Conservation (phyloP, 2,113 vertebrate species). For the Anguilla japonica region DNA sequence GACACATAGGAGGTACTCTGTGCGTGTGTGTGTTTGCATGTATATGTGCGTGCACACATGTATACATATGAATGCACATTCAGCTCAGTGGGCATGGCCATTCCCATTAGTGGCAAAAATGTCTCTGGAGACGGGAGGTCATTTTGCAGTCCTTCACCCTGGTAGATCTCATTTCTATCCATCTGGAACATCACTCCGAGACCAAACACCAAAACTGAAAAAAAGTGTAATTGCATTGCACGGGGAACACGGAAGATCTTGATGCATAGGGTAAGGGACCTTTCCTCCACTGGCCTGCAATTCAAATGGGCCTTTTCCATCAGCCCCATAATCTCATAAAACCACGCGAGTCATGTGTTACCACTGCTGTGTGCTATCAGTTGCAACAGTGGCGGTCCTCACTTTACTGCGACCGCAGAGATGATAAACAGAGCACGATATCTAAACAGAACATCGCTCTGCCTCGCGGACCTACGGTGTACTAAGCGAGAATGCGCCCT, state of each 20-base stretch:
- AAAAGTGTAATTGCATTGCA: background rate
- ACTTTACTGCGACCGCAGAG: background rate
- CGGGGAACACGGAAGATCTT: background rate
- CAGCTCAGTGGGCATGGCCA: constrained; percentile 9
- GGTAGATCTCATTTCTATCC: constrained; percentile 52
- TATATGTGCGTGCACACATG: background rate
- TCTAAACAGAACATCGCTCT: constrained; percentile 45
- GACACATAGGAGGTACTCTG: constrained; percentile 17
- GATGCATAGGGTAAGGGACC: background rate
- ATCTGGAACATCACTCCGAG: constrained; percentile 32
- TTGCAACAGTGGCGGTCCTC: background rate
- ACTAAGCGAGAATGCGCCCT: constrained; percentile 42
- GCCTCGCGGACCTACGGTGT: constrained; percentile 35
- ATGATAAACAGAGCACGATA: constrained; percentile 49
- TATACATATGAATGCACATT: constrained; percentile 29
- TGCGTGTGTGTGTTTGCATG: constrained; percentile 36
- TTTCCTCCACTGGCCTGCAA: background rate
- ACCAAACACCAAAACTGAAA: background rate
- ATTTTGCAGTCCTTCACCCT: constrained; percentile 49
- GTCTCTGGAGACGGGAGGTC: constrained; percentile 48
- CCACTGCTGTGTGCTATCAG: background rate
- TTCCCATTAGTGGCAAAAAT: constrained; percentile 55
- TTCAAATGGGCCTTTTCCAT: constrained; percentile 9
- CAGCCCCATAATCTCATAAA: constrained; percentile 12
- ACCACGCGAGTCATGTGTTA: background rate